phyloP scores from a whole-genome alignment of 2,797 vertebrate species.

The Oreochromis grahami region DNA sequence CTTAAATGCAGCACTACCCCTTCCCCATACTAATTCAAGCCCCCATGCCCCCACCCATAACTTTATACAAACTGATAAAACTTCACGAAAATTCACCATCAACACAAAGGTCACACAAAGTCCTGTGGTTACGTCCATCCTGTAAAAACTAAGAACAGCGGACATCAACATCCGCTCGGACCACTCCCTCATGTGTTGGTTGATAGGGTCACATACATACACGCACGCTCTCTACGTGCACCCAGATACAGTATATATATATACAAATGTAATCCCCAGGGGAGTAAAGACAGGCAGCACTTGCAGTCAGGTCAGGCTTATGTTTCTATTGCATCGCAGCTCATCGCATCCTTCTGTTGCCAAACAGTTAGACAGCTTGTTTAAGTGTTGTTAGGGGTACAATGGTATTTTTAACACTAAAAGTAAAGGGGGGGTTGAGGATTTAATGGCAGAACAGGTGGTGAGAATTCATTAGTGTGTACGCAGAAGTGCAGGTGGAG shows the following conservation, averaged over 20 bases:
- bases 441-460: not conserved
- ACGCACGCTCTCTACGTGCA: constrained; percentile 9
- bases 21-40: not conserved
- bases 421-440: constrained; percentile 1
- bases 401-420: constrained; percentile 3
- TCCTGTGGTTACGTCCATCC: constrained; percentile 22
- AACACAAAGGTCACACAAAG: constrained; percentile 57
- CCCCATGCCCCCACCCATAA: not conserved
- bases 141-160: constrained; percentile 26
- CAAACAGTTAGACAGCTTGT: constrained; percentile 13
- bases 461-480: constrained; percentile 1
- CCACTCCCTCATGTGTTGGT: not conserved
- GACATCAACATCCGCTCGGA: not conserved
- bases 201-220: not conserved
- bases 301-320: constrained; percentile 36
- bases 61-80: constrained; percentile 56
- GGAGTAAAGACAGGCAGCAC: constrained; percentile 31
- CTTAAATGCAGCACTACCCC: not conserved
- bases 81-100: constrained; percentile 61
- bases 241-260: constrained; percentile 29
- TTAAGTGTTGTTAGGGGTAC: not conserved
- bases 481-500: not conserved
- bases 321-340: constrained; percentile 47
- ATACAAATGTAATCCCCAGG: constrained; percentile 23
- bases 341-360: constrained; percentile 38